Conservation (phyloP, 1,140 invertebrate genomes). For the Orius laevigatus region DNA sequence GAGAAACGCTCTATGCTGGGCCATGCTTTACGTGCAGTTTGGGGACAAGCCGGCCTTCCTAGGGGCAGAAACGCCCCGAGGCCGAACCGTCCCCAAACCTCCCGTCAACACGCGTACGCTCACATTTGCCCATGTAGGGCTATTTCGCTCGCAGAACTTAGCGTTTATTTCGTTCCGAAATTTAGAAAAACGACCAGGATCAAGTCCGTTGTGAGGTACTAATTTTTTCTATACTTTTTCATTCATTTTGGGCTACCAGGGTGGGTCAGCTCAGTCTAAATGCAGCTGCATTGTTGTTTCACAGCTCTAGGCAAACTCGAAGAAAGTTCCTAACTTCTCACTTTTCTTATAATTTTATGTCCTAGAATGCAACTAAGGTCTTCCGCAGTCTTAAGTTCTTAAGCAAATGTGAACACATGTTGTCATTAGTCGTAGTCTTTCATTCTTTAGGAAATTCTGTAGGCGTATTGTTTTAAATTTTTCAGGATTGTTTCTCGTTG, state of each 20-base stretch:
- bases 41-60: conserved; percentile 26
- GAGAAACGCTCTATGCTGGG: conserved; percentile 2
- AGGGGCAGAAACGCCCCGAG: conserved; percentile 24
- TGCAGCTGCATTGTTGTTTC: neutral
- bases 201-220: conserved; percentile 43
- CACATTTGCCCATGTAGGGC: conserved; percentile 29
- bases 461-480: too few relatives aligned
- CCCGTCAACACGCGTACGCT: conserved; percentile 26
- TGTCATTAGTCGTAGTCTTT: too few relatives aligned
- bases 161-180: conserved; percentile 31
- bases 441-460: too few relatives aligned
- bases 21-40: conserved; percentile 27
- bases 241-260: neutral
- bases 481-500: too few relatives aligned
- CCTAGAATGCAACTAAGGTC: too few relatives aligned
- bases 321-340: too few relatives aligned
- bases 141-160: conserved; percentile 28
- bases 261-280: neutral
- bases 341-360: too few relatives aligned
- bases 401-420: too few relatives aligned
- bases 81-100: conserved; percentile 25
- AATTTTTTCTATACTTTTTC: neutral
- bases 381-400: too few relatives aligned
- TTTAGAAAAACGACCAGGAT: conserved; percentile 21
- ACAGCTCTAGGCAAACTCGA: neutral